Evolutionary conservation across 1,140 invertebrate species (phyloP).

Genomic region (Apis florea): DNA sequence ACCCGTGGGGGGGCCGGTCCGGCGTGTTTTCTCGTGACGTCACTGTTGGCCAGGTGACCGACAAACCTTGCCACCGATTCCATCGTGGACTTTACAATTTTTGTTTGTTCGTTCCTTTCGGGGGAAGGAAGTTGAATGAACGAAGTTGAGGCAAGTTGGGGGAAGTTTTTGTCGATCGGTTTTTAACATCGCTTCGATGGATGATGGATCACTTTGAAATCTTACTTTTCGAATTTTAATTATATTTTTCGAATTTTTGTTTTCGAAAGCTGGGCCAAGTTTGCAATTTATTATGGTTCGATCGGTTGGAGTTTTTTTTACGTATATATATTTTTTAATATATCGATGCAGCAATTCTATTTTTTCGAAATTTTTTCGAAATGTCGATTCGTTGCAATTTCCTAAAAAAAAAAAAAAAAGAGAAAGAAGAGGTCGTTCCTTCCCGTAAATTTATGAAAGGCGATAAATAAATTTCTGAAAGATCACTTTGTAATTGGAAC

Average conservation of each 20-base stretch:
- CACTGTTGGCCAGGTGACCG: slow-evolving; percentile 66
- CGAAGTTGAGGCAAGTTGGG: background rate
- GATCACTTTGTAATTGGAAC: background rate
- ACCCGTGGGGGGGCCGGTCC: slow-evolving; percentile 74
- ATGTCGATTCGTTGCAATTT: too few species aligned
- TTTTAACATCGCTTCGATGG: background rate
- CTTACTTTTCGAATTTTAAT: too few species aligned
- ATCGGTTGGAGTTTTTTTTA: too few species aligned
- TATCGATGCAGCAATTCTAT: too few species aligned
- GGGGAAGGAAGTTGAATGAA: background rate
- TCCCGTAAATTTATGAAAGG: background rate
- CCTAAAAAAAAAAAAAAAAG: too few species aligned
- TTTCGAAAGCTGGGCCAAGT: too few species aligned
- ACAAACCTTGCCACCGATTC: slow-evolving; percentile 12
- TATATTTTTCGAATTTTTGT: too few species aligned
- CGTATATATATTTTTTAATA: too few species aligned
- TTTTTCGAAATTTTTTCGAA: too few species aligned
- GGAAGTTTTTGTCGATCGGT: background rate
- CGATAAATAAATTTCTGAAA: background rate
- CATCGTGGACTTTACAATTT: background rate
- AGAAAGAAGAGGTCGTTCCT: too few species aligned
- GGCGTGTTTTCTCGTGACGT: slow-evolving; percentile 62
- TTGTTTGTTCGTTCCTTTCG: background rate
- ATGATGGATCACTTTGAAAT: too few species aligned
- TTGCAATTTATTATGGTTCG: too few species aligned